Base-by-base conservation (phyloP, 2,113 vertebrate species). In the Aegithalos caudatus region DNA sequence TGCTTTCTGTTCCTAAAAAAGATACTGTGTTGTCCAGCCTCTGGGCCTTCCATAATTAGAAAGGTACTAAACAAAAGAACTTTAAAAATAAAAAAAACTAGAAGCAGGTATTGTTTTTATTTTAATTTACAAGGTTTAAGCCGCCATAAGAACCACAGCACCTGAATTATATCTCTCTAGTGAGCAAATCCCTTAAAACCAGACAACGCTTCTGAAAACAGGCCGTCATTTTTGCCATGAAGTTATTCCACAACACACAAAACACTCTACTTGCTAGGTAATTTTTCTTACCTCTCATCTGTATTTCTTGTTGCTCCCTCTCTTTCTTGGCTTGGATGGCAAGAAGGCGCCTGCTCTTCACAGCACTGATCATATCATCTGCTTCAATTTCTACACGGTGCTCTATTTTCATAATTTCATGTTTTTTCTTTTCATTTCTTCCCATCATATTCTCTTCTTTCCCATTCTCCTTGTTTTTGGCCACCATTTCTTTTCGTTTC, bases 271-370 rank as follows among this genome's bases (percentile, higher is more conserved):
- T n/a, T 2, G 6, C 14, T 40, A 16, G 13, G 35, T 38, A 20
- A n/a, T n/a, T 93, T 19, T 76, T 65, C 80, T 97, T 94, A 99
- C 99, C 99, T 99, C 98, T 99, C 96, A 99, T 99, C 90, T 98
- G 98, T 76, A 98, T 97, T 92, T 99, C 99, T 91, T 99, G 97
- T 96, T 99, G 99, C 67, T 99, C 99, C 24, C 99, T 99, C 33
- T 99, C 98, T 89, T 99, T 99, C 97, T 99, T 99, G 62, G 99
- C 99, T 95, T 99, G 99, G 86, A 99, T 98, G 77, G 98, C 95
- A 96, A 99, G 98, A 80, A 99, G 98, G 44, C 99, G 98, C 77
- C 99, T 98, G 96, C 99, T 99, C 96, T 99, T 99, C 92, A 99
- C 98, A 9, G 98, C 98, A 81, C 99, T 99, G 91, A 99, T 98